Base-by-base conservation (phyloP, 2,888 invertebrate genomes). In the Cantharis flavilabris region DNA sequence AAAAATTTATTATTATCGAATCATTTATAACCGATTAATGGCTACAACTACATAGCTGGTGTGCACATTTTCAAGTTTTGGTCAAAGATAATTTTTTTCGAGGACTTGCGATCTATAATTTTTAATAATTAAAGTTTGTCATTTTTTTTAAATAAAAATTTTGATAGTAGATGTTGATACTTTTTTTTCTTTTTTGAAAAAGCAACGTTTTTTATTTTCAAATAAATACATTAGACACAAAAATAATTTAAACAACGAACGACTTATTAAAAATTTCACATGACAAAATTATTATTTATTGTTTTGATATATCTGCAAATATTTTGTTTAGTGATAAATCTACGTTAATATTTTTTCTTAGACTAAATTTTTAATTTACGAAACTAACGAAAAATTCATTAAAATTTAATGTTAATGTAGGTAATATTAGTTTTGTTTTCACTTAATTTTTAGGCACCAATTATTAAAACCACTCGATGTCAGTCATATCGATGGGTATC, bases 401-500 rank as follows among this genome's bases (percentile, higher is more conserved):
- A 74, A 73, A 74, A 71, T 28, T 71, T 30, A 65, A 30, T 69
- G 63, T 69, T 63, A 74, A 26, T 65, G 69, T 23, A 73, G 70
- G 69, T 23, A 73, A n/a, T 63, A 70, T 62, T 49, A 71, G 16
- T 63, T 20, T 30, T 14, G 71, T 23, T 73, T 30, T 74, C 77
- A 71, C 73, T 23, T 63, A 14, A 62, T 70, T 78, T 75, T 63
- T 81, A 80, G 76, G 79, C 82, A 77, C 81, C 80, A 71, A 79
- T 75, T 77, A 76, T 76, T 75, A 80, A 23, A 26, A 76, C 49
- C 69, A 72, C 78, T 73, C 69, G 73, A 77, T 83, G 84, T 86
- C 85, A 86, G 84, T 86, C 85, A 79, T 84, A 82, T 76, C 82
- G 79, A 75, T 80, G 77, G 28, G 82, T 80, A 28, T 86, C 86